A percentile compares a stretch with the other conserved stretches of the same genome.
phyloP scores from a whole-genome alignment of 2,113 vertebrate species.

The Aspidoscelis tigris region DNA sequence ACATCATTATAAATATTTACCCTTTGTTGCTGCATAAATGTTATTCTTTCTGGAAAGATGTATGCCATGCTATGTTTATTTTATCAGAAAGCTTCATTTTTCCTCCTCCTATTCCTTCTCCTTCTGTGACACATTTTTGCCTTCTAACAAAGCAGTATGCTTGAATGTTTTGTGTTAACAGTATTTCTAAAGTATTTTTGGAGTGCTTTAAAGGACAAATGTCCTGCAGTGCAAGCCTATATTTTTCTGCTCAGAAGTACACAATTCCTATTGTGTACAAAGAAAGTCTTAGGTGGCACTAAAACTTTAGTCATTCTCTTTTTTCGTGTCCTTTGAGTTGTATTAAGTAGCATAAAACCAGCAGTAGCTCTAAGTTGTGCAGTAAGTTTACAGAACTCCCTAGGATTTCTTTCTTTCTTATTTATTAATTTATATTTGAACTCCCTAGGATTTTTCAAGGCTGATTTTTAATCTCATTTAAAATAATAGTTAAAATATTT shows the following conservation, averaged over 20 bases:
- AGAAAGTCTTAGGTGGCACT: background rate
- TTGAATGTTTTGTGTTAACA: background rate
- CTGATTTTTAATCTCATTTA: too few relatives aligned
- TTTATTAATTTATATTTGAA: background rate
- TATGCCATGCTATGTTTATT: background rate
- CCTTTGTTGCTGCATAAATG: background rate
- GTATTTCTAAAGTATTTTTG: constrained; percentile 10
- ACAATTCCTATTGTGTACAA: background rate
- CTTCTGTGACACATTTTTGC: background rate
- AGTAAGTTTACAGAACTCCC: constrained; percentile 13
- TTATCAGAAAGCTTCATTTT: background rate
- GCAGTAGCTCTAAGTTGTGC: constrained; percentile 36
- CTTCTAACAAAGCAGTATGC: background rate
- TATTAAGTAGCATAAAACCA: constrained; percentile 26
- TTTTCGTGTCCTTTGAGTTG: constrained; percentile 32
- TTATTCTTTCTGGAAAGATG: background rate
- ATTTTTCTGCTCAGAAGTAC: background rate
- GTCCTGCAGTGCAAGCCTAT: background rate
- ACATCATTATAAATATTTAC: background rate
- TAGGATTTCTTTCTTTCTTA: too few relatives aligned
- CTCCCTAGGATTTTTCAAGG: too few relatives aligned
- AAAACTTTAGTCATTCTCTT: background rate
- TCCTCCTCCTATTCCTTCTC: background rate
- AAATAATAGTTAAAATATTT: background rate
- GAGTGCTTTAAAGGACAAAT: background rate